Base-by-base conservation (phyloP, 2,797 vertebrate genomes). In the Taenioides sp. region DNA sequence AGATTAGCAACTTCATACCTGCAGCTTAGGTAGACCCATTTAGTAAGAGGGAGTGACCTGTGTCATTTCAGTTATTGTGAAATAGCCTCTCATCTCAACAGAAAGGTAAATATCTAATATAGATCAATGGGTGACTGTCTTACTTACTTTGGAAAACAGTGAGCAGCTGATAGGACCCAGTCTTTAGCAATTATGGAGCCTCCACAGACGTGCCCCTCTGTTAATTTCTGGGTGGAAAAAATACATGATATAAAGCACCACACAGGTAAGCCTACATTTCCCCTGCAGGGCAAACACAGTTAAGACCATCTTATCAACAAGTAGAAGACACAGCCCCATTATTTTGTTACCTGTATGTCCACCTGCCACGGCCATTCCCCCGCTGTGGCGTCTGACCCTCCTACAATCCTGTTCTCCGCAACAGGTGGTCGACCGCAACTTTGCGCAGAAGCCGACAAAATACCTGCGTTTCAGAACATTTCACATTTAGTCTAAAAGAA, bases 331-430 rank as follows among this genome's bases (percentile, higher is more conserved):
- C 20, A 57, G 54, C 23, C 69, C 63, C 40, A 23, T 55, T 67
- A 60, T 9, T 54, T 6, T 0, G 2, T 31, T 37, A 94, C 92
- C 89, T 94, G 93, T 34, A 95, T 73, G 54, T 92, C 93, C 55
- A 93, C 92, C 81, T 94, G 93, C 94, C 94, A 95, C 0, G 94
- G 94, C 93, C 93, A 95, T 5, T 84, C 82, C n/a, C 93, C 94
- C 0, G 75, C n/a, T 0, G 0, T 0, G 5, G 92, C 77, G 58
- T 84, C 58, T 1, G 4, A 1, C 16, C 94, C 94, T 40, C 94
- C 94, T 4, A 95, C 93, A 40, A 95, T 94, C 75, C 93, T 76
- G 86, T 85, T 83, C 65, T 81, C 69, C 52, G 55, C 9, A 27
- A 89, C 0, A 0, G 79, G 77, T 0, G 90, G 76, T 57, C 77